Evolutionary conservation across 1,140 invertebrate genomes (phyloP), one percentile per base, ranked within the genome.

Genomic region (Drosophila fuyamai): DNA sequence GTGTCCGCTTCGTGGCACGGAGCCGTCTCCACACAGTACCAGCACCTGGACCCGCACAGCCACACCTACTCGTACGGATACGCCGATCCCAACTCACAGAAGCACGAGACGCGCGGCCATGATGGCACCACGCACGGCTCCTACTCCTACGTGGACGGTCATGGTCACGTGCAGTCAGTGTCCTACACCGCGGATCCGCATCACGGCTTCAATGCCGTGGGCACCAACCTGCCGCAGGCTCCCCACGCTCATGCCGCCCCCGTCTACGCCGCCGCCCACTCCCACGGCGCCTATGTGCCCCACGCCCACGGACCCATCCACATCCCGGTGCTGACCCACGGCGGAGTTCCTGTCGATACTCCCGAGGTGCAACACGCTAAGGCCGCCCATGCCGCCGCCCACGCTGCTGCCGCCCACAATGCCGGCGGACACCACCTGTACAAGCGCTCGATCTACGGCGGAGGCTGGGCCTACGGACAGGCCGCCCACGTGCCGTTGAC

Each of bases 71-170:
- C 91, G 65, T 96, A 95, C 85, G 95, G 95, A 27, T 96, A 96
- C 80, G 91, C 94, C 6, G 95, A 95, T 57, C 95, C 95, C 60
- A 93, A 94, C 41, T 95, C 95, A 71, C 93, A 95, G 60, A 96
- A 96, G 88, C 94, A 93, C 38, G 95, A 96, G 92, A 93, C 94
- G 2, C 94, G 94, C 65, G 93, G 94, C 10, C 92, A 94, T 51
- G 95, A 96, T 85, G 95, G 95, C 6, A 93, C 95, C 32, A 95
- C 95, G 6, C 94, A 94, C 32, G 95, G 95, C 35, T 94, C 94
- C 43, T 96, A 96, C 89, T 95, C 95, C 58, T 96, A 96, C 81
- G 93, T 96, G 18, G 96, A 96, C 83, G 94, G 94, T 9, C 94
- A 96, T 83, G 95, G 95, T 2, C 90, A 95, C 27, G 78, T 95